Conservation (phyloP, 1,140 invertebrate genomes). For the Tetramorium alpestre region DNA sequence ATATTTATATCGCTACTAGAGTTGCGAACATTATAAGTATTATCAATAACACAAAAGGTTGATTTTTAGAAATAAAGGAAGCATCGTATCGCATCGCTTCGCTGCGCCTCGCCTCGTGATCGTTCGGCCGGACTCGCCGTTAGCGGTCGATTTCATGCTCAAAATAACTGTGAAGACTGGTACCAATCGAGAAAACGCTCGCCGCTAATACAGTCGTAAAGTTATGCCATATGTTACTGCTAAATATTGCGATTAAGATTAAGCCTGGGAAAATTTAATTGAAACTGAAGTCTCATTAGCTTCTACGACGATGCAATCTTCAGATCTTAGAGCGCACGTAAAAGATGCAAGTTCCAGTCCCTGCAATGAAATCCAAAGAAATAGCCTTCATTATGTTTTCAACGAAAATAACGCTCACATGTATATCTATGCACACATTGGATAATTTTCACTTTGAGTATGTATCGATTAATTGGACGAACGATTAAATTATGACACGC, state of each 20-base stretch:
- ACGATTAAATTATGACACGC: constrained; percentile 21
- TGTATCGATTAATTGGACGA: not conserved
- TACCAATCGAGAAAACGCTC: not conserved
- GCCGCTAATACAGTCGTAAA: constrained; percentile 11
- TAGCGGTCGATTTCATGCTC: constrained; percentile 38
- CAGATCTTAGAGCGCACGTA: not conserved
- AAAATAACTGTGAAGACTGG: constrained; percentile 41
- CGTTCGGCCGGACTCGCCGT: not conserved
- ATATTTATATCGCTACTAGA: constrained; percentile 35
- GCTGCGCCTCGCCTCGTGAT: not conserved
- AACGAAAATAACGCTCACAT: not conserved
- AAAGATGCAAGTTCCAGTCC: not conserved
- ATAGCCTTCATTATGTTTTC: not conserved
- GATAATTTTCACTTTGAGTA: not conserved
- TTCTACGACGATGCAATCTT: not conserved
- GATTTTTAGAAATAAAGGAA: constrained; percentile 28
- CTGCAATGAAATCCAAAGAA: not conserved
- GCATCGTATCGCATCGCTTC: not conserved
- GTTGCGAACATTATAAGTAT: constrained; percentile 2
- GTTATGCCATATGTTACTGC: constrained; percentile 9
- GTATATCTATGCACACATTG: too few relatives aligned
- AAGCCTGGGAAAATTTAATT: constrained; percentile 5
- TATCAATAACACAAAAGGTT: constrained; percentile 4
- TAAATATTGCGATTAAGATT: constrained; percentile 42
- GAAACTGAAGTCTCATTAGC: not conserved